Conservation (phyloP, 30 jellyfish, hydroid and myxozoan species). For the Sanderia malayensis region DNA sequence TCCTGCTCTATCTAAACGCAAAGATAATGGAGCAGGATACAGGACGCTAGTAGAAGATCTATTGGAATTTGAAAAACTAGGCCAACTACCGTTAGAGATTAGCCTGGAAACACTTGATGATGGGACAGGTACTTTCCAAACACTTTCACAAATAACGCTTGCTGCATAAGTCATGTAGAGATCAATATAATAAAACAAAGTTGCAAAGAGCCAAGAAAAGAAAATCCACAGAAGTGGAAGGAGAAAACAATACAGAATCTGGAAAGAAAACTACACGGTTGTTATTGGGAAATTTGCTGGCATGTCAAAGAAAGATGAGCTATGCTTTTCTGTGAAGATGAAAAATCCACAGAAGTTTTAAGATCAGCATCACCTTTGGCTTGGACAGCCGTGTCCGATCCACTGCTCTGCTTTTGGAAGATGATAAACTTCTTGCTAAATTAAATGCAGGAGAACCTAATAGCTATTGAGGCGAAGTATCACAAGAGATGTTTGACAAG, state of each 20-base stretch:
- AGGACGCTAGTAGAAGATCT: constrained; percentile 29
- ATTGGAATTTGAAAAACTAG: constrained; percentile 20
- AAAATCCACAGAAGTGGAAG: too few species aligned
- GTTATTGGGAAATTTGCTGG: constrained; percentile 21
- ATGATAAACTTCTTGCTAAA: constrained; percentile 19
- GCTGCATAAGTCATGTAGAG: constrained; percentile 39
- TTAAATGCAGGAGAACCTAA: constrained; percentile 29
- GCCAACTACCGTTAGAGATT: constrained; percentile 18
- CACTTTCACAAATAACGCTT: not conserved
- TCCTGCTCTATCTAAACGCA: constrained; percentile 34
- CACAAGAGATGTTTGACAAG: constrained; percentile 23
- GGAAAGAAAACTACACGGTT: constrained; percentile 24
- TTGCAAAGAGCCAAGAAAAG: too few species aligned
- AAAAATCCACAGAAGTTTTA: constrained; percentile 14
- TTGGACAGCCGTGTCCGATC: constrained; percentile 21
- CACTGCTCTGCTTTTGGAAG: constrained; percentile 38
- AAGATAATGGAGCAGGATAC: constrained; percentile 27
- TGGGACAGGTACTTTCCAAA: too few species aligned
- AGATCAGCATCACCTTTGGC: constrained; percentile 22
- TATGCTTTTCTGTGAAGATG: constrained; percentile 21
- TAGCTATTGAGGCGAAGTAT: constrained; percentile 29
- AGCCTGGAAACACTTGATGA: too few species aligned
- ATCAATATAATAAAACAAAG: too few species aligned
- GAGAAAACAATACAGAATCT: too few species aligned
- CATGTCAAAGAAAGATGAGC: constrained; percentile 20